A percentile compares a stretch with the other conserved stretches of the same genome.
Evolutionary conservation across 1,140 invertebrate genomes (phyloP).

Genomic region (Orius laevigatus): DNA sequence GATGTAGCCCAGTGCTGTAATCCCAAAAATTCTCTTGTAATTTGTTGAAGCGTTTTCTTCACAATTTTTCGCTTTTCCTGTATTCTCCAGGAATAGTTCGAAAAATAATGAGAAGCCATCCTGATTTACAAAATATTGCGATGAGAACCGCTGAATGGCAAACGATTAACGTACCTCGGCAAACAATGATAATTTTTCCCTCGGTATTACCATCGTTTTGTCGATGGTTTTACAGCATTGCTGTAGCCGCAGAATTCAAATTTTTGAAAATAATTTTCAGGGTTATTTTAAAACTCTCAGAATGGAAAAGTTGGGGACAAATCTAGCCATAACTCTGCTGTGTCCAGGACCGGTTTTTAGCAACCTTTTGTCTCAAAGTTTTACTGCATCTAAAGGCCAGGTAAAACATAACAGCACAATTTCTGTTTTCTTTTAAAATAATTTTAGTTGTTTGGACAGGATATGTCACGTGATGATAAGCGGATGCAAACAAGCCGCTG

Average conservation of each 20-base stretch:
- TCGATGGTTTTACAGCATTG: too few species aligned
- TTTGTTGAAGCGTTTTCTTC: too few species aligned
- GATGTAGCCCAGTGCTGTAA: too few species aligned
- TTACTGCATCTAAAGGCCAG: constrained; percentile 44
- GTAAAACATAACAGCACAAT: constrained; percentile 25
- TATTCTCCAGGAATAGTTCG: too few species aligned
- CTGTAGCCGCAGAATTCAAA: too few species aligned
- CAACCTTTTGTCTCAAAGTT: constrained; percentile 50
- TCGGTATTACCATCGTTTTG: neutral
- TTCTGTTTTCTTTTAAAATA: neutral
- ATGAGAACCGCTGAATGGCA: too few species aligned
- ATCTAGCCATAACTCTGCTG: constrained; percentile 49
- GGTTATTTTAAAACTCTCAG: constrained; percentile 51
- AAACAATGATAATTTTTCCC: neutral
- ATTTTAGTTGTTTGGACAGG: constrained; percentile 36
- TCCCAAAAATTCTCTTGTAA: too few species aligned
- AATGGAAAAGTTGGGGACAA: constrained; percentile 38
- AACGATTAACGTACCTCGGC: too few species aligned
- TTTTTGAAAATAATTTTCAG: constrained; percentile 27
- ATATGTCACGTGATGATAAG: constrained; percentile 32
- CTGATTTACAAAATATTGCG: too few species aligned
- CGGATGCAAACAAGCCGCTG: constrained; percentile 55
- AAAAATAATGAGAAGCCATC: too few species aligned
- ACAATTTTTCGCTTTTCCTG: too few species aligned
- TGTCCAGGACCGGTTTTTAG: constrained; percentile 63